These are phyloP conservation scores for Perdita meconis DNA, from an alignment of 2,888 invertebrate genomes.

Conservation along the genomic window DNA sequence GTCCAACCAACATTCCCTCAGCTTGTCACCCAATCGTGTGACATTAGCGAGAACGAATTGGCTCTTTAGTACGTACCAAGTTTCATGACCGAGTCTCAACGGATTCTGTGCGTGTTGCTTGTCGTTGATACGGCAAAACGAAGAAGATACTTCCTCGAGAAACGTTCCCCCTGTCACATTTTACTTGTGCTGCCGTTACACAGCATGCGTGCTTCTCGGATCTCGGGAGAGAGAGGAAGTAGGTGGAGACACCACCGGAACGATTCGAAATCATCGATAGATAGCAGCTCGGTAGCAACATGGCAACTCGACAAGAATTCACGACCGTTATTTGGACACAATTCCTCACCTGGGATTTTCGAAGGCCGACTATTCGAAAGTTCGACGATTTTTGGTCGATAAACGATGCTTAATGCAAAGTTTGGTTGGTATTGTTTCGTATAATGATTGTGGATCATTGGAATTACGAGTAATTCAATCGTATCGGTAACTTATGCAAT, in stretches of 20 bases:
- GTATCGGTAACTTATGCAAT: slow-evolving; percentile 12
- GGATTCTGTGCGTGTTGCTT: background rate
- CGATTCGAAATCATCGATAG: slow-evolving; percentile 42
- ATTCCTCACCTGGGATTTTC: slow-evolving; percentile 19
- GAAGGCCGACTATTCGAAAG: background rate
- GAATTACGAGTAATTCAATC: background rate
- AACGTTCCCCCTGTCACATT: slow-evolving; percentile 27
- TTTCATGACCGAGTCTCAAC: slow-evolving; percentile 1
- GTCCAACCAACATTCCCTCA: background rate
- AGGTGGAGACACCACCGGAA: slow-evolving; percentile 33
- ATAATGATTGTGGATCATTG: background rate
- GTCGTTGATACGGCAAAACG: slow-evolving; percentile 3
- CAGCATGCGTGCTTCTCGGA: slow-evolving; percentile 30
- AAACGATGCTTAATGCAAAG: background rate
- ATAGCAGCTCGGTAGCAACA: slow-evolving; percentile 38
- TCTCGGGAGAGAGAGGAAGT: slow-evolving; percentile 45
- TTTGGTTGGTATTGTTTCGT: background rate
- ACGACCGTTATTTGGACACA: background rate
- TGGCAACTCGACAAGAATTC: slow-evolving; percentile 31
- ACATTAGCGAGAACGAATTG: background rate
- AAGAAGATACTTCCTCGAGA: slow-evolving; percentile 12
- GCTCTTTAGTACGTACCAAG: slow-evolving; percentile 45
- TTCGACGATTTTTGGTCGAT: background rate
- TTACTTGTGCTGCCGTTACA: slow-evolving; percentile 31
- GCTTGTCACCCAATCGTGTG: background rate